These are phyloP conservation scores for Eospalax fontanierii DNA, from an alignment of 2,797 vertebrate species.

Conservation along the genomic window DNA sequence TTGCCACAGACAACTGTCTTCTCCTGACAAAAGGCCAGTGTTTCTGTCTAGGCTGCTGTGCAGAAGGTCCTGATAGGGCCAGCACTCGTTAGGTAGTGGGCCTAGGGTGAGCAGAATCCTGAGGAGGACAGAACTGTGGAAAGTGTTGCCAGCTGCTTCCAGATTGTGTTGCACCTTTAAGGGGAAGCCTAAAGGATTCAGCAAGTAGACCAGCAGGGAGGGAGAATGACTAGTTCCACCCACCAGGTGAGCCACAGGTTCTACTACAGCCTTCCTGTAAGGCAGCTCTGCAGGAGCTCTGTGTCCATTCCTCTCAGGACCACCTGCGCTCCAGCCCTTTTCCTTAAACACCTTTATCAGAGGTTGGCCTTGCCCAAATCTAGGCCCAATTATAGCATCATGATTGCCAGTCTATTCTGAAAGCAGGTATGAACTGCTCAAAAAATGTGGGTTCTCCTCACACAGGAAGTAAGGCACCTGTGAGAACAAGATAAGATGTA, in stretches of 20 bases:
- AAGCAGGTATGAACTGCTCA: neutral
- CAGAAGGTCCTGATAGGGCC: too few species aligned
- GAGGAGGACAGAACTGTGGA: neutral
- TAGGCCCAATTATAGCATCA: neutral
- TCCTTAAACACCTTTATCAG: neutral
- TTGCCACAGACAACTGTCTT: neutral
- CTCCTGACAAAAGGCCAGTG: neutral
- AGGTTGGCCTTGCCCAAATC: neutral
- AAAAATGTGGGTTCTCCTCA: neutral
- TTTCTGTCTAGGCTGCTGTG: neutral
- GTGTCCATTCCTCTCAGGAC: neutral
- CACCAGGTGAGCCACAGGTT: neutral
- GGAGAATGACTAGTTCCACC: neutral
- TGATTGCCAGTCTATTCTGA: neutral
- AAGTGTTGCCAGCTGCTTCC: neutral
- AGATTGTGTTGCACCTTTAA: neutral
- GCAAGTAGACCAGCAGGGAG: neutral
- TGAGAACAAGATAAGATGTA: neutral
- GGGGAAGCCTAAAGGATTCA: neutral
- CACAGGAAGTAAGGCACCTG: neutral
- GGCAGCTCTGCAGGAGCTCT: neutral
- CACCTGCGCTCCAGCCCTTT: neutral
- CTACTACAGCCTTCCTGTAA: neutral
- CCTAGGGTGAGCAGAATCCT: too few species aligned
- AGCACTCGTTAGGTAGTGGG: too few species aligned